Evolutionary conservation across 23 tunicate species (phyloP), one percentile per base, ranked within the genome.

Genomic region (Oikopleura dioica): DNA sequence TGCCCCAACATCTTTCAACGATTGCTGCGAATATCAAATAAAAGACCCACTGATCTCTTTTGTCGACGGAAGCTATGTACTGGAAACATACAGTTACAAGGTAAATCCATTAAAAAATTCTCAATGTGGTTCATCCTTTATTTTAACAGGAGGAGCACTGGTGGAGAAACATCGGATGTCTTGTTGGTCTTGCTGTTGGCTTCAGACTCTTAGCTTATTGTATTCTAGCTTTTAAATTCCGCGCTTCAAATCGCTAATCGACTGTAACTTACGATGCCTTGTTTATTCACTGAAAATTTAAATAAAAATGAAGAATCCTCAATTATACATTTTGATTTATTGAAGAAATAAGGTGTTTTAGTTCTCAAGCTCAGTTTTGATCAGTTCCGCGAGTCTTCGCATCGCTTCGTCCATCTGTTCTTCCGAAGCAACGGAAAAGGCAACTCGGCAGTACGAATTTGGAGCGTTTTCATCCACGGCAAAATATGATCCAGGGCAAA

Each of bases 401-500:
- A 44, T 9, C 21, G 55, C 95, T 78, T 81, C 81, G 51, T 84
- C 83, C 80, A 88, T 81, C 1, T 50, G 59, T 50, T 84, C 89
- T 26, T 76, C 82, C 1, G 83, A 34, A 0, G 96, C 82, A 28
- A 81, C 77, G 1, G 89, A 84, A 51, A 68, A 89, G 0, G 87
- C 38, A 2, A 80, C 89, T 50, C 96, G 75, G 50, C 84, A 82
- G 78, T 79, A 89, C 0, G 96, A 79, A 23, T 75, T 16, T 68
- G 75, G 79, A 38, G 26, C 38, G 26, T 81, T 82, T 36, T 77
- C 84, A 35, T 81, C 85, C 4, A 89, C 91, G 38, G 75, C 75
- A 67, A 89, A 89, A 69, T 68, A 82, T 36, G 80, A 77, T 68
- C 96, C 96, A 9, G 96, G 96, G 58, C 85, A 77, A 24, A 89